These are phyloP conservation scores for Pseudoatta argentina DNA, from an alignment of 1,140 invertebrate genomes.

Conservation along the genomic window DNA sequence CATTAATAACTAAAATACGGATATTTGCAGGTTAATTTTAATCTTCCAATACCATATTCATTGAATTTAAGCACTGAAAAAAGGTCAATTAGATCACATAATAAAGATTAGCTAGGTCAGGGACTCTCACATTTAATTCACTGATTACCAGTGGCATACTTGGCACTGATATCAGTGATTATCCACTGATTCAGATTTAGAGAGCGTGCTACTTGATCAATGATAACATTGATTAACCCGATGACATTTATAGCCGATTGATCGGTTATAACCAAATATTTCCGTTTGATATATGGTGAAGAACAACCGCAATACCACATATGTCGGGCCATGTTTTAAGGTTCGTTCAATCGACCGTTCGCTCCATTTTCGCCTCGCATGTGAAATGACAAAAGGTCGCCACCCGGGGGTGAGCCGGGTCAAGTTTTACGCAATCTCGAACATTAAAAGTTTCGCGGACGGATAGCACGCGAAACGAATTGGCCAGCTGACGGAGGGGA, in stretches of 20 bases:
- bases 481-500: conserved; percentile 39
- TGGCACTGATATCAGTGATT: too few relatives aligned
- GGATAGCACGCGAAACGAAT: conserved; percentile 18
- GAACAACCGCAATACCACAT: not conserved
- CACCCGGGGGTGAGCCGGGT: conserved; percentile 9
- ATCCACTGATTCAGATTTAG: too few relatives aligned
- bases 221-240: conserved; percentile 32
- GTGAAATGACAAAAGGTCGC: conserved; percentile 28
- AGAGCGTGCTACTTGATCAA: not conserved
- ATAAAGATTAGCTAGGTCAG: too few relatives aligned
- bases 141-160: too few relatives aligned
- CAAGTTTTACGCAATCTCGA: conserved; percentile 40
- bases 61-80: too few relatives aligned
- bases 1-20: too few relatives aligned
- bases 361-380: conserved; percentile 30
- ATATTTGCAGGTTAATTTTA: too few relatives aligned
- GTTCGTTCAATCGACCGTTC: not conserved
- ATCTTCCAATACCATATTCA: too few relatives aligned
- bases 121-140: too few relatives aligned
- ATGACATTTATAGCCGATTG: conserved; percentile 36
- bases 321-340: not conserved
- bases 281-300: conserved; percentile 8
- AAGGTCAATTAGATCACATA: too few relatives aligned
- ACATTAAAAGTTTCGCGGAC: conserved; percentile 51
- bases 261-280: conserved; percentile 23